Conservation (phyloP, 2,113 vertebrate genomes). For the Sander lucioperca region DNA sequence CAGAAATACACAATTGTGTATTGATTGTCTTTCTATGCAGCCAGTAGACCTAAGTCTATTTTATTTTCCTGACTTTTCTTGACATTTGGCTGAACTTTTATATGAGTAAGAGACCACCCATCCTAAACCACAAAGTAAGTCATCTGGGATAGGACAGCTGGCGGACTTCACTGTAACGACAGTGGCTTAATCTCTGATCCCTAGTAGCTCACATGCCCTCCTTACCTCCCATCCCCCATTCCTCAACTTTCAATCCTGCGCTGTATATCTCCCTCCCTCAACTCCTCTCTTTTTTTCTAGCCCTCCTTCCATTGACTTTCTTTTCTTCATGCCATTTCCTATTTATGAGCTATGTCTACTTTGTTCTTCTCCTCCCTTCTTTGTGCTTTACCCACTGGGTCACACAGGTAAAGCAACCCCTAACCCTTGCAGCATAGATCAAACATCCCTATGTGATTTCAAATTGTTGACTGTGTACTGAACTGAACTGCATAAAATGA, state of each 20-base stretch:
- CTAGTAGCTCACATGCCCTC: slow-evolving; percentile 30
- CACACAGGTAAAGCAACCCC: background rate
- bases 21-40: too few relatives aligned
- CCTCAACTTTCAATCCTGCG: slow-evolving; percentile 31
- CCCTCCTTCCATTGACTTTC: background rate
- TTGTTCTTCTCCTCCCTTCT: background rate
- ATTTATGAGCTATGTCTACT: background rate
- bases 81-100: slow-evolving; percentile 33
- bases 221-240: slow-evolving; percentile 8
- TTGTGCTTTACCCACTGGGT: background rate
- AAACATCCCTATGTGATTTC: background rate
- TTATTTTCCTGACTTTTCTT: slow-evolving; percentile 10
- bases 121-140: slow-evolving; percentile 37
- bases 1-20: too few relatives aligned
- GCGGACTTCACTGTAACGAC: slow-evolving; percentile 22
- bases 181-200: slow-evolving; percentile 61
- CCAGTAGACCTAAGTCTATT: background rate
- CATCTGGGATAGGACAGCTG: slow-evolving; percentile 51
- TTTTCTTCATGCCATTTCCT: background rate
- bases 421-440: background rate
- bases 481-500: background rate
- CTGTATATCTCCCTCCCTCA: slow-evolving; percentile 5
- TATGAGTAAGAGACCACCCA: slow-evolving; percentile 10
- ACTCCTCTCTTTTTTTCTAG: background rate
- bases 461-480: background rate